Conservation (phyloP, 2,797 vertebrate species). For the Urosaurus nigricauda region DNA sequence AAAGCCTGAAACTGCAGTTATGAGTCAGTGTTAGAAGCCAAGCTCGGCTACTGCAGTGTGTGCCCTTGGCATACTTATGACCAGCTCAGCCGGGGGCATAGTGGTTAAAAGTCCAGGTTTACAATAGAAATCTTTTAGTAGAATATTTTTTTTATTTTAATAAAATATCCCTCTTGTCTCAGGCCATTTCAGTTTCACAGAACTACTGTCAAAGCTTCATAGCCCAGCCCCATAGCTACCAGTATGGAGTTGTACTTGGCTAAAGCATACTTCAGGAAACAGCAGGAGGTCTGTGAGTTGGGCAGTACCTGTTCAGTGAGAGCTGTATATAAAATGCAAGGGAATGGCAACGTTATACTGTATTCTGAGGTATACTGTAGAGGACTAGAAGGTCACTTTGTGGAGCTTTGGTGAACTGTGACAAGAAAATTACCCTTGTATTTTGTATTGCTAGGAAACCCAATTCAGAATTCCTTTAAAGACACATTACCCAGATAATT, state of each 20-base stretch:
- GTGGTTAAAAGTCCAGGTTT: neutral
- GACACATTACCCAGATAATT: neutral
- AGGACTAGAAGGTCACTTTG: neutral
- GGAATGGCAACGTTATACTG: neutral
- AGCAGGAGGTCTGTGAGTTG: neutral
- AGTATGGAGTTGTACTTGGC: neutral
- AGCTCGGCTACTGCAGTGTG: neutral
- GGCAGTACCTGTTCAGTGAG: neutral
- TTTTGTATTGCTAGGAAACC: neutral
- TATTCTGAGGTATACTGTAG: neutral
- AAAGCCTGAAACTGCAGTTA: neutral
- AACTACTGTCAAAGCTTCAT: neutral
- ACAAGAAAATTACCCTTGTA: neutral
- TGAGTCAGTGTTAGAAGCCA: constrained; percentile 10
- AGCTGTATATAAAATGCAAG: neutral
- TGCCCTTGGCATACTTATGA: neutral
- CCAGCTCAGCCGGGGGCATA: neutral
- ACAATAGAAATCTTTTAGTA: neutral
- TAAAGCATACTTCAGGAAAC: neutral
- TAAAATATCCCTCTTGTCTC: neutral
- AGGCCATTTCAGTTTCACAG: neutral
- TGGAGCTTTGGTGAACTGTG: neutral
- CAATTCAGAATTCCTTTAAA: neutral
- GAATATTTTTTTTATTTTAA: constrained; percentile 14
- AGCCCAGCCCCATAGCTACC: neutral